Percentiles rank a stretch among this genome's conserved stretches.
phyloP scores from a whole-genome alignment of 2,888 invertebrate genomes.

The Sphinx pinastri region DNA sequence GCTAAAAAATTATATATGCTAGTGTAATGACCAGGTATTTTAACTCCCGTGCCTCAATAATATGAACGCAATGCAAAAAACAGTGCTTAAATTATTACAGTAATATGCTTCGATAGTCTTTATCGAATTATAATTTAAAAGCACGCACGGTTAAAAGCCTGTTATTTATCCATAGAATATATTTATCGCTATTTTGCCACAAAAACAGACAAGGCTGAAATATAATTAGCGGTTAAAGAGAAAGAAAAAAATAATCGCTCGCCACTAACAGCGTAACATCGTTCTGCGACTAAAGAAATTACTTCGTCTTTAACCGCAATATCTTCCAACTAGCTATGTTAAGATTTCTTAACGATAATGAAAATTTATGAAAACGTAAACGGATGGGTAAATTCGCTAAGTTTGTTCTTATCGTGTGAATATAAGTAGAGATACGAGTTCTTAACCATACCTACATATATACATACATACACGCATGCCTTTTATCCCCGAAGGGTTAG shows the following conservation, averaged over 20 bases:
- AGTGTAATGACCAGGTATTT: too few species aligned
- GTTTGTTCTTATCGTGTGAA: too few species aligned
- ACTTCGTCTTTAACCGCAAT: slow-evolving; percentile 12
- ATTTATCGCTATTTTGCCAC: slow-evolving; percentile 4
- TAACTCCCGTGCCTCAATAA: too few species aligned
- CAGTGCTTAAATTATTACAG: too few species aligned
- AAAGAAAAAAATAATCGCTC: slow-evolving; percentile 9
- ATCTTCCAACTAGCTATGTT: slow-evolving; percentile 11
- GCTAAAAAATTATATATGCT: too few species aligned
- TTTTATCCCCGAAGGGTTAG: not conserved
- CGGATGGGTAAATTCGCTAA: not conserved
- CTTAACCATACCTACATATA: too few species aligned
- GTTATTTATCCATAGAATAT: not conserved
- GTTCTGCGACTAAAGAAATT: slow-evolving; percentile 20
- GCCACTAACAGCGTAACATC: slow-evolving; percentile 18
- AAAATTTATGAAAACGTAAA: not conserved
- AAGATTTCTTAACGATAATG: not conserved
- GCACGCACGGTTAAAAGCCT: too few species aligned
- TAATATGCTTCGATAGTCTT: too few species aligned
- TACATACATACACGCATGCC: too few species aligned
- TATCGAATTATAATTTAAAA: too few species aligned
- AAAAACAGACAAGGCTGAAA: slow-evolving; percentile 19
- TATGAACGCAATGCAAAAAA: too few species aligned
- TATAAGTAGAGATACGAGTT: not conserved
- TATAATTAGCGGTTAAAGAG: slow-evolving; percentile 4